phyloP scores from a whole-genome alignment of 2,888 invertebrate species.

The Limenitis arthemis region DNA sequence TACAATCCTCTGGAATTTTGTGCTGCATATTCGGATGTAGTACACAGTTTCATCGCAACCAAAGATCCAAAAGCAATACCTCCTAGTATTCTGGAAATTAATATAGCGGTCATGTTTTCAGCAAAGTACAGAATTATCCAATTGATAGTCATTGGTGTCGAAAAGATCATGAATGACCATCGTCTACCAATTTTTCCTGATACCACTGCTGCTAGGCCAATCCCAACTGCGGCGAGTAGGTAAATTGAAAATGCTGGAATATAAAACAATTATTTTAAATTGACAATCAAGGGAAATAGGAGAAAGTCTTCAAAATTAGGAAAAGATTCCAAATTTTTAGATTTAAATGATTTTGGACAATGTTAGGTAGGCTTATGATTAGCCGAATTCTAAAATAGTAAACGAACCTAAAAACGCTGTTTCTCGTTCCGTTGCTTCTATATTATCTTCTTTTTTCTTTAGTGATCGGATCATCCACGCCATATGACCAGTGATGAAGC shows the following conservation, averaged over 20 bases:
- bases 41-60: conserved; percentile 5
- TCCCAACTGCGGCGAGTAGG: conserved; percentile 10
- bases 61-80: background rate
- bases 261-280: background rate
- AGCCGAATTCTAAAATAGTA: no score
- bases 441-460: conserved; percentile 8
- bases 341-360: background rate
- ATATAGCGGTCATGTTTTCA: conserved; percentile 2
- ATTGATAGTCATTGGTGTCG: conserved; percentile 7
- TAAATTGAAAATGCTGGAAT: conserved; percentile 16
- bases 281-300: no score
- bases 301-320: no score
- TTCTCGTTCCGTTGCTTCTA: conserved; percentile 7
- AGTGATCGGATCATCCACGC: conserved; percentile 20
- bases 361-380: background rate
- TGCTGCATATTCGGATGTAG: conserved; percentile 17
- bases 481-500: conserved; percentile 22
- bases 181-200: conserved; percentile 19
- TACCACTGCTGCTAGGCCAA: conserved; percentile 7
- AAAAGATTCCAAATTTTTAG: background rate
- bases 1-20: conserved; percentile 14
- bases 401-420: conserved; percentile 20
- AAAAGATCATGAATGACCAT: conserved; percentile 12
- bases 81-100: conserved; percentile 16
- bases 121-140: conserved; percentile 21